A percentile compares a stretch with the other conserved stretches of the same genome.
Conservation (phyloP, 2,113 vertebrate genomes). For the Psilopsiagon aurifrons region DNA sequence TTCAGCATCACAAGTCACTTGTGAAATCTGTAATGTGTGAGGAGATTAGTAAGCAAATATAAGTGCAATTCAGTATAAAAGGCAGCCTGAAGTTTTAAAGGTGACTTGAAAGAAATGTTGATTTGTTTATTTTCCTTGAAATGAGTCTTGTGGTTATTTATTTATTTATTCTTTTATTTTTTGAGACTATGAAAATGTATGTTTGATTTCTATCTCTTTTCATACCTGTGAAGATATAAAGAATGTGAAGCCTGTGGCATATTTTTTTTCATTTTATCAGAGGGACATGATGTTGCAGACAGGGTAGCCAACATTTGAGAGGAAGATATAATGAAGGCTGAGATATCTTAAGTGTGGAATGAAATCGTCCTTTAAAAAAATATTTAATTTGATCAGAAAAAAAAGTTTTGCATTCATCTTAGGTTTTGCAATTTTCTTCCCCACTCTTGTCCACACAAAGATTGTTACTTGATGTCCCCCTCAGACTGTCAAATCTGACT, state of each 20-base stretch:
- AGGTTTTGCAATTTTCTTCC: not conserved
- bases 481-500: not conserved
- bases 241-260: not conserved
- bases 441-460: not conserved
- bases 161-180: not conserved
- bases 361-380: not conserved
- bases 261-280: not conserved
- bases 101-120: not conserved
- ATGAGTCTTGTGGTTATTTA: not conserved
- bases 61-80: constrained; percentile 7
- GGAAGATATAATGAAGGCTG: not conserved
- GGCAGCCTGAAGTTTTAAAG: constrained; percentile 3
- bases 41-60: constrained; percentile 15
- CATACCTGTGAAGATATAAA: not conserved
- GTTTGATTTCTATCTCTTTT: not conserved
- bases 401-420: not conserved
- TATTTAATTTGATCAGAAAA: not conserved
- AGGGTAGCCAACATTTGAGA: not conserved
- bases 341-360: not conserved
- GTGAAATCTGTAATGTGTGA: constrained; percentile 63
- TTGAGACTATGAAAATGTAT: not conserved
- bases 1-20: constrained; percentile 58
- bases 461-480: not conserved
- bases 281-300: accelerated
- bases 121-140: constrained; percentile 6